phyloP scores from a whole-genome alignment of 2,888 invertebrate genomes.

The Argyresthia goedartella region DNA sequence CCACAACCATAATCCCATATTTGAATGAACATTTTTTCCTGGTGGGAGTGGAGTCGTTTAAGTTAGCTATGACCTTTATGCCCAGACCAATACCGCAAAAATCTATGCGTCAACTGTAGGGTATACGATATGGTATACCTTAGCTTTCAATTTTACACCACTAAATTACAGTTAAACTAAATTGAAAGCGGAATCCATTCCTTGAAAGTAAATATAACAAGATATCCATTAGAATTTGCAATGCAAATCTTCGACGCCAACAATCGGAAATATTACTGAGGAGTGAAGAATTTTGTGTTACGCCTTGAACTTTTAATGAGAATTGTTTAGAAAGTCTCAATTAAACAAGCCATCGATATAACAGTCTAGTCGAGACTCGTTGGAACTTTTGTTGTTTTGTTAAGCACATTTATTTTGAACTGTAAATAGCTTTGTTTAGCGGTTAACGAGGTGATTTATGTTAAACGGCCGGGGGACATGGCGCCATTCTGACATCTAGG shows the following conservation, averaged over 20 bases:
- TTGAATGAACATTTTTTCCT: too few relatives aligned
- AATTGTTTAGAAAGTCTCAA: conserved; percentile 20
- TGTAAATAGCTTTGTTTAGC: conserved; percentile 15
- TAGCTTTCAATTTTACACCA: too few relatives aligned
- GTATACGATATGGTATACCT: too few relatives aligned
- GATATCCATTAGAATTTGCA: background rate
- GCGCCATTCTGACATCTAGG: conserved; percentile 28
- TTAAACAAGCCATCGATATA: conserved; percentile 21
- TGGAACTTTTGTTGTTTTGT: conserved; percentile 14
- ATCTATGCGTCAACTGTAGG: too few relatives aligned
- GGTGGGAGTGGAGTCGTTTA: too few relatives aligned
- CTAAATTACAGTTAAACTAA: too few relatives aligned
- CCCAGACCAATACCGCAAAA: too few relatives aligned
- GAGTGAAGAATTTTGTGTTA: background rate
- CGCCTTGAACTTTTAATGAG: conserved; percentile 23
- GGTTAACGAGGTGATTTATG: conserved; percentile 26
- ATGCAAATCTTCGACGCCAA: background rate
- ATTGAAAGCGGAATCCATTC: too few relatives aligned
- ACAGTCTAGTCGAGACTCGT: too few relatives aligned
- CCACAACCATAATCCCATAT: too few relatives aligned
- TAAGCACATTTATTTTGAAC: conserved; percentile 21
- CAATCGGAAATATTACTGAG: background rate
- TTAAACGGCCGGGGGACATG: conserved; percentile 20
- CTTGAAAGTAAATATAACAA: background rate
- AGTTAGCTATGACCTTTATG: too few relatives aligned